These are phyloP conservation scores for Psammodynastes pulverulentus DNA, from an alignment of 2,113 vertebrate genomes.

Conservation along the genomic window DNA sequence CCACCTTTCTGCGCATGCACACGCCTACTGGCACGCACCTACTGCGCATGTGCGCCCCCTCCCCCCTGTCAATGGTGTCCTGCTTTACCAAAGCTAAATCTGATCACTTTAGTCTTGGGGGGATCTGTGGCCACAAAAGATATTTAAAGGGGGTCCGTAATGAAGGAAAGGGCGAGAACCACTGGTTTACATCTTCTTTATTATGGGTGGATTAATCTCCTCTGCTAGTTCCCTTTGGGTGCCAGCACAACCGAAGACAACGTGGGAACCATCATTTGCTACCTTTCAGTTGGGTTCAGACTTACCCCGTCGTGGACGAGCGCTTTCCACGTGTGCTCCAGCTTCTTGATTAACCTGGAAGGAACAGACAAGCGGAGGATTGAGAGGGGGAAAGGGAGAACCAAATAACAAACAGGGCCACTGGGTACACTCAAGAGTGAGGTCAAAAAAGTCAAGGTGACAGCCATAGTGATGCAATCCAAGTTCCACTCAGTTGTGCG, in stretches of 20 bases:
- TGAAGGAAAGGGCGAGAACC: not conserved
- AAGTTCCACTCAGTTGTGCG: not conserved
- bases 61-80: too few species aligned
- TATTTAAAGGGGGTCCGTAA: not conserved
- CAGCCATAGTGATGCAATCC: not conserved
- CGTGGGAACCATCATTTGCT: not conserved
- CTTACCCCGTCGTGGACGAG: slow-evolving; percentile 96
- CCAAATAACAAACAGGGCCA: not conserved
- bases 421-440: not conserved
- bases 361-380: not conserved
- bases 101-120: too few species aligned
- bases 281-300: not conserved
- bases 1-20: too few species aligned
- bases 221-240: not conserved
- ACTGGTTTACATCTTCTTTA: not conserved
- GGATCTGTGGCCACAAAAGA: not conserved
- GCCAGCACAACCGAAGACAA: not conserved
- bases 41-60: too few species aligned
- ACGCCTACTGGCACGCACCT: too few species aligned
- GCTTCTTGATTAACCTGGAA: slow-evolving; percentile 93
- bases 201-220: not conserved
- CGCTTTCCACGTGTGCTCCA: slow-evolving; percentile 98
- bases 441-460: not conserved
- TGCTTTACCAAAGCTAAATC: too few species aligned
- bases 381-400: not conserved